Evolutionary conservation across 2,888 invertebrate species (phyloP), one percentile per base, ranked within the genome.

Genomic region (Hydraecia micacea): DNA sequence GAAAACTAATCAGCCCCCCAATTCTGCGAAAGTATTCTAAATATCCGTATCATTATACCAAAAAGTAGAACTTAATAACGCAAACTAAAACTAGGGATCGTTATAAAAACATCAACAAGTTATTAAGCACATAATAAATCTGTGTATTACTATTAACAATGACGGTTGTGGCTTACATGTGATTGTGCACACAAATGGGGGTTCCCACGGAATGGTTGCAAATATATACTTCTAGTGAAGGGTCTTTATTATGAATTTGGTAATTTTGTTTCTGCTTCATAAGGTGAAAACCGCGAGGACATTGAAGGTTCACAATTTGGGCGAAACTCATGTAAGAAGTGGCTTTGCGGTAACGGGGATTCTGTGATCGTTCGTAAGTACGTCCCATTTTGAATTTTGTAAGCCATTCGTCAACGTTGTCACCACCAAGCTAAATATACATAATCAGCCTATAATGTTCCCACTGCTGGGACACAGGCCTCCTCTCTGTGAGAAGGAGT

Each of bases 41-140:
- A 58, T 21, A 28, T 65, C n/a, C 36, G 65, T 46, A 46, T 70
- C 0, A 83, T 83, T 76, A 76, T 0, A 15, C 25, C 15, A 69
- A 86, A 36, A 86, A 86, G 73, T 42, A 73, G 42, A 71, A 13
- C 6, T 42, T 11, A 11, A 67, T 67, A 83, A 83, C n/a, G 58
- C 73, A 86, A 83, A 73, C 21, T 70, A 58, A 83, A 69, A 58
- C 70, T 66, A 66, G n/a, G 55, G 52, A 73, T 83, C 86, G 74
- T 84, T 84, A 84, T 84, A 84, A 84, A 79, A 65, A 78, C 84
- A 84, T 84, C 84, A 84, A 84, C 79, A 75, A 79, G 32, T 84
- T 71, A 78, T 86, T 74, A 84, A 74, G 84, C 39, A 72, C 79
- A 66, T 86, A 84, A 84, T 86, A 78, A 84, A 84, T 78, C 63